Conservation (phyloP, 2,888 invertebrate genomes). For the Poecilus cupreus region DNA sequence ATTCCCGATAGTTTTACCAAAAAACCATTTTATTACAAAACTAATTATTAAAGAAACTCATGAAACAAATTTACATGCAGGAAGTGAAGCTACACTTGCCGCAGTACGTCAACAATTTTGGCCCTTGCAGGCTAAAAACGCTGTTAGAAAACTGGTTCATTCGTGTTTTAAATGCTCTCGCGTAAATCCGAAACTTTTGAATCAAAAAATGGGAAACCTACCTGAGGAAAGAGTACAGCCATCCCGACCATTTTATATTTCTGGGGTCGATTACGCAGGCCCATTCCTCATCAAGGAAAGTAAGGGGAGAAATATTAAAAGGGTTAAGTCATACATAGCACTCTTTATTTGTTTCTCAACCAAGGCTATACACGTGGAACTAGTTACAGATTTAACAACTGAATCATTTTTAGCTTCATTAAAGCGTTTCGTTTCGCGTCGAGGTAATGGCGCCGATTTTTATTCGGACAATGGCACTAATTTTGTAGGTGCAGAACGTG, state of each 20-base stretch:
- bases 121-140: slow-evolving; percentile 46
- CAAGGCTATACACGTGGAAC: slow-evolving; percentile 63
- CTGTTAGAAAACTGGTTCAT: slow-evolving; percentile 33
- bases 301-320: not conserved
- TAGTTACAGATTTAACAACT: no score
- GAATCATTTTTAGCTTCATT: no score
- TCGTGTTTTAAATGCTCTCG: slow-evolving; percentile 11
- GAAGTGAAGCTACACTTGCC: slow-evolving; percentile 62
- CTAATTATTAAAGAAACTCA: slow-evolving; percentile 50
- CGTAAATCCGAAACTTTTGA: not conserved
- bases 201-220: slow-evolving; percentile 30
- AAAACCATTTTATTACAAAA: no score
- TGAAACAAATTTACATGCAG: slow-evolving; percentile 62
- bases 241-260: not conserved
- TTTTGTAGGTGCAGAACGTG: no score
- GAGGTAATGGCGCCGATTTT: no score
- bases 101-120: slow-evolving; percentile 59
- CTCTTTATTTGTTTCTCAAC: slow-evolving; percentile 63
- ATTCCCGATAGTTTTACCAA: not conserved
- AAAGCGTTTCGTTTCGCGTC: no score
- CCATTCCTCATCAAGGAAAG: slow-evolving; percentile 6
- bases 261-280: slow-evolving; percentile 9
- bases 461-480: no score
- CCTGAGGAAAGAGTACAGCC: slow-evolving; percentile 61
- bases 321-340: slow-evolving; percentile 59